These are phyloP conservation scores for Abrostola tripartita DNA, from an alignment of 2,888 invertebrate genomes.

Conservation along the genomic window DNA sequence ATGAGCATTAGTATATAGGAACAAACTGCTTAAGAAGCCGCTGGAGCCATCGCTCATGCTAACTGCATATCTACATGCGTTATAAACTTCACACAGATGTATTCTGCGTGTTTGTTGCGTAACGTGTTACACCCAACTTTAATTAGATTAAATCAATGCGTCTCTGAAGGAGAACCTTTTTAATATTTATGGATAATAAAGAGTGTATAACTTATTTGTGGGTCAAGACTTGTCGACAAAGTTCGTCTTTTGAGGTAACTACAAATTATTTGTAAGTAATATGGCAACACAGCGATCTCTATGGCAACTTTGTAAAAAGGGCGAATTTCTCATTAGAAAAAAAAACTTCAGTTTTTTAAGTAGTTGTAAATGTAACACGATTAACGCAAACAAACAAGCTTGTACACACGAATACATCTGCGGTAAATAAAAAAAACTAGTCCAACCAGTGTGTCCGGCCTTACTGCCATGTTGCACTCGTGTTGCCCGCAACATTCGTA, in stretches of 20 bases:
- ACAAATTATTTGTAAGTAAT: conserved; percentile 16
- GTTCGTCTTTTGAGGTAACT: conserved; percentile 4
- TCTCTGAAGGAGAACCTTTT: neutral
- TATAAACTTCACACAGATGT: conserved; percentile 37
- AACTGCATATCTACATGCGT: conserved; percentile 35
- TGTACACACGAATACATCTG: conserved; percentile 43
- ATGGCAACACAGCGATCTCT: conserved; percentile 36
- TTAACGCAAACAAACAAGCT: conserved; percentile 46
- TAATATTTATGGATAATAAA: no score
- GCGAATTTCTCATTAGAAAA: neutral
- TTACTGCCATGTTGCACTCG: conserved; percentile 78
- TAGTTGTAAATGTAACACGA: conserved; percentile 2
- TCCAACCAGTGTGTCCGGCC: conserved; percentile 25
- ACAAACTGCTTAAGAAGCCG: conserved; percentile 54
- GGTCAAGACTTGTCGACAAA: neutral
- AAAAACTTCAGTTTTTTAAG: neutral
- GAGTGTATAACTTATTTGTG: no score
- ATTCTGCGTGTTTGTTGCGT: conserved; percentile 32
- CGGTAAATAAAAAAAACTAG: conserved; percentile 55
- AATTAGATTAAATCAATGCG: neutral
- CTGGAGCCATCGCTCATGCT: conserved; percentile 36
- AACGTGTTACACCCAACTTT: conserved; percentile 26
- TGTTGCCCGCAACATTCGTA: conserved; percentile 79
- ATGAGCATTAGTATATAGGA: conserved; percentile 55
- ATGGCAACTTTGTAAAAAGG: conserved; percentile 29